A percentile compares a stretch with the other conserved stretches of the same genome.
Evolutionary conservation across 92 coral and sea anemone species (phyloP).

Genomic region (Umimayanthus kanabou): DNA sequence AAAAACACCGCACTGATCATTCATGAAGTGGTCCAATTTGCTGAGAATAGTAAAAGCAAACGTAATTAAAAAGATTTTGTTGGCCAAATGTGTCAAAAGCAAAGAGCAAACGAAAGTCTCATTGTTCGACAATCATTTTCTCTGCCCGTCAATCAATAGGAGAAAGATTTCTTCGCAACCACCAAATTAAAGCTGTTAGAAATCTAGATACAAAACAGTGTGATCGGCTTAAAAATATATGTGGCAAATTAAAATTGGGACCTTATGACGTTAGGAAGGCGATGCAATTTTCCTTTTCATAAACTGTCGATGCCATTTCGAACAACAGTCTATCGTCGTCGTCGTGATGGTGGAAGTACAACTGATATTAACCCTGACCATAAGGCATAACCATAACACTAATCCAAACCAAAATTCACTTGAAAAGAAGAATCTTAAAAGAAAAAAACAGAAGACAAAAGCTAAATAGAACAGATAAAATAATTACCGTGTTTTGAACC

Average conservation of each 20-base stretch:
- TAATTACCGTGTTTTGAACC: too few relatives aligned
- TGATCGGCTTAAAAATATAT: not conserved
- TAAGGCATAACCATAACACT: too few relatives aligned
- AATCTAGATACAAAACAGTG: not conserved
- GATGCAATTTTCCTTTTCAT: too few relatives aligned
- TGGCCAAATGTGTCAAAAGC: conserved; percentile 14
- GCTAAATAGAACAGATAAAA: too few relatives aligned
- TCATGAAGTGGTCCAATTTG: not conserved
- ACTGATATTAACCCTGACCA: too few relatives aligned
- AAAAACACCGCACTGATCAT: not conserved
- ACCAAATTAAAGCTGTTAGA: not conserved
- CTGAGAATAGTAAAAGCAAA: not conserved
- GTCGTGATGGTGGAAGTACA: too few relatives aligned
- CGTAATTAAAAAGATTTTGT: not conserved
- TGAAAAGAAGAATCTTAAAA: too few relatives aligned
- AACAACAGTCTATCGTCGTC: too few relatives aligned
- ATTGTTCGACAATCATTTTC: not conserved
- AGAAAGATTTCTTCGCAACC: not conserved
- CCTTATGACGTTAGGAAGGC: not conserved
- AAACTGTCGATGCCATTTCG: too few relatives aligned
- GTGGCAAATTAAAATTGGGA: not conserved
- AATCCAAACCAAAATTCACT: too few relatives aligned
- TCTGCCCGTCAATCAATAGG: conserved; percentile 14
- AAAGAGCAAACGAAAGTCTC: not conserved
- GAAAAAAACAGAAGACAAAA: too few relatives aligned